phyloP scores from a whole-genome alignment of 2,888 invertebrate genomes.

The Stenchaetothrips biformis region DNA sequence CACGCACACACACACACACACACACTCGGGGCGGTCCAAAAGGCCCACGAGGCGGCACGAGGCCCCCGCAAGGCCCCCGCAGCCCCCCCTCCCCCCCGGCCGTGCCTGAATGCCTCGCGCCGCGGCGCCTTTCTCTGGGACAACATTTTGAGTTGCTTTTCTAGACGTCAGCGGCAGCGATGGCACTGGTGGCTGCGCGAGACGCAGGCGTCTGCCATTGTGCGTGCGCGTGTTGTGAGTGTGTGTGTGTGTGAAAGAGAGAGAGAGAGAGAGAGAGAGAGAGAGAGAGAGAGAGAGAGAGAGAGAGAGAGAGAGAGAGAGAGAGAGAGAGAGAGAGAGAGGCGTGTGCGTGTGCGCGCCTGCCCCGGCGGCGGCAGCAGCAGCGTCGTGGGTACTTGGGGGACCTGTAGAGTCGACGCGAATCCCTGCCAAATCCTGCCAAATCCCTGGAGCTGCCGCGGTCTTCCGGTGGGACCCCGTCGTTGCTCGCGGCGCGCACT shows the following conservation, averaged over 20 bases:
- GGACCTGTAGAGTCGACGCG: background rate
- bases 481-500: background rate
- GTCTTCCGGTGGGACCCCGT: background rate
- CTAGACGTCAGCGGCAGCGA: no score
- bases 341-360: background rate
- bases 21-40: background rate
- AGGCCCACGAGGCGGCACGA: background rate
- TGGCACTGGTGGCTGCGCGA: no score
- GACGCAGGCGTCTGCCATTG: no score
- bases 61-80: background rate
- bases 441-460: background rate
- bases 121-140: no score
- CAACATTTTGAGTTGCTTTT: no score
- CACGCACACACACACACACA: background rate
- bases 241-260: no score
- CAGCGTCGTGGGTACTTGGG: background rate
- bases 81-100: background rate
- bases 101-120: background rate
- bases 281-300: no score
- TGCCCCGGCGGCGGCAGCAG: background rate
- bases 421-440: background rate
- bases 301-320: no score
- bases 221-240: no score
- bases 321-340: no score
- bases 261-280: no score